Evolutionary conservation across 53 echinoderm and acorn worm genomes (phyloP), one percentile per base, ranked within the genome.

Genomic region (Hippasteria phrygiana): DNA sequence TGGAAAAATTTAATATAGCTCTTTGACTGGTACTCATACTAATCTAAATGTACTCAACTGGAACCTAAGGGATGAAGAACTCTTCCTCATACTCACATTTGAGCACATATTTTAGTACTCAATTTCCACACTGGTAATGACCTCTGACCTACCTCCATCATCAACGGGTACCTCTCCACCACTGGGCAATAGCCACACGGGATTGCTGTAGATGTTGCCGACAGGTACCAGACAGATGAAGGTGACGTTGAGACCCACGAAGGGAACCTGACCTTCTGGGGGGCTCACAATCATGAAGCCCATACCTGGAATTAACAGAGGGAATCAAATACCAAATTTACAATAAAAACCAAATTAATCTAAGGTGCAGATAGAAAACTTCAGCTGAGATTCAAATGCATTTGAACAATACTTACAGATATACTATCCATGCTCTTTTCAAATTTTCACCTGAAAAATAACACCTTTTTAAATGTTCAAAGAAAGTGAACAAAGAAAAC

Each of bases 101-200:
- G 51, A 51, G 51, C 48, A 11, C 16, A 50, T 28, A 48, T 43
- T 13, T n/a, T n/a, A n/a, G n/a, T n/a, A n/a, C n/a, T n/a, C n/a
- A n/a, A n/a, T n/a, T n/a, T n/a, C n/a, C n/a, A n/a, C n/a, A n/a
- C n/a, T n/a, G n/a, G n/a, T n/a, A n/a, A n/a, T n/a, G n/a, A n/a
- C n/a, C n/a, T n/a, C n/a, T n/a, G n/a, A n/a, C n/a, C n/a, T n/a
- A 87, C 88, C 88, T 87, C 75, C 63, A 59, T 17, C 64, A 47
- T 26, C 48, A 8, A 46, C 26, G 10, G 88, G 48, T 20, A 88
- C 74, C 65, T 77, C 66, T 46, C 55, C 65, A 20, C 95, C 93
- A 1, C 47, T 54, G 2, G 95, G 95, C 55, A 91, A 59, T 56
- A 88, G 86, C 95, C 95, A 95, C 20, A 95, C 73, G n/a, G 95